phyloP scores from a whole-genome alignment of 2,113 vertebrate genomes.

The Apodemus speciosus region DNA sequence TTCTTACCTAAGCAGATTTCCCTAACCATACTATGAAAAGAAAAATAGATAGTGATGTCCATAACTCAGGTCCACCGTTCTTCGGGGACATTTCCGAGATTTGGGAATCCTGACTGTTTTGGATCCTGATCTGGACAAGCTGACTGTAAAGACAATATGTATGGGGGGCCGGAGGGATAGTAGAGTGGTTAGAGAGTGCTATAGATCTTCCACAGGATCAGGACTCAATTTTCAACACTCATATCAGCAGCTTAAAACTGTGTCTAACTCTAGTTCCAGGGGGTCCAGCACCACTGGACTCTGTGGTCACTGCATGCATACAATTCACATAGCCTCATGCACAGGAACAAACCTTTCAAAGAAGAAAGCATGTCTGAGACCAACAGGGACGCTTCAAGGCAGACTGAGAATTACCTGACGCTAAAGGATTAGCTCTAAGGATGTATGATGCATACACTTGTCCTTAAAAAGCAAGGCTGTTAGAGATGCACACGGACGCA shows the following conservation, averaged over 20 bases:
- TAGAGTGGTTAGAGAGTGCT: neutral
- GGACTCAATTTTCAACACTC: neutral
- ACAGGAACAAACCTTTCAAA: neutral
- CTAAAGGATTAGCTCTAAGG: neutral
- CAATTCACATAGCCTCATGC: neutral
- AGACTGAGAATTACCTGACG: neutral
- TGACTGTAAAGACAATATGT: neutral
- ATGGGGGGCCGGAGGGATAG: neutral
- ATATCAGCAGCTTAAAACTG: neutral
- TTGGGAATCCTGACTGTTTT: neutral
- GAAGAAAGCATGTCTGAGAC: neutral
- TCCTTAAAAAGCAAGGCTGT: neutral
- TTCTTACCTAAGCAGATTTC: constrained; percentile 14
- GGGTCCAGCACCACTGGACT: neutral
- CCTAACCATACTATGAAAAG: constrained; percentile 20
- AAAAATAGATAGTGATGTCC: neutral
- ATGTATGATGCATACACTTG: neutral
- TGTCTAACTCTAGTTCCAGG: neutral
- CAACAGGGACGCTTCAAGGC: neutral
- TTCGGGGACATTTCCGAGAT: neutral
- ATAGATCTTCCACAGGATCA: neutral
- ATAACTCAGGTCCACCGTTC: neutral
- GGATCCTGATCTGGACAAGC: constrained; percentile 20
- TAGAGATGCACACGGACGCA: neutral
- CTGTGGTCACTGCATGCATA: neutral